A percentile compares a stretch with the other conserved stretches of the same genome.
phyloP scores from a whole-genome alignment of 1,140 invertebrate genomes.

The Helicoverpa armigera region DNA sequence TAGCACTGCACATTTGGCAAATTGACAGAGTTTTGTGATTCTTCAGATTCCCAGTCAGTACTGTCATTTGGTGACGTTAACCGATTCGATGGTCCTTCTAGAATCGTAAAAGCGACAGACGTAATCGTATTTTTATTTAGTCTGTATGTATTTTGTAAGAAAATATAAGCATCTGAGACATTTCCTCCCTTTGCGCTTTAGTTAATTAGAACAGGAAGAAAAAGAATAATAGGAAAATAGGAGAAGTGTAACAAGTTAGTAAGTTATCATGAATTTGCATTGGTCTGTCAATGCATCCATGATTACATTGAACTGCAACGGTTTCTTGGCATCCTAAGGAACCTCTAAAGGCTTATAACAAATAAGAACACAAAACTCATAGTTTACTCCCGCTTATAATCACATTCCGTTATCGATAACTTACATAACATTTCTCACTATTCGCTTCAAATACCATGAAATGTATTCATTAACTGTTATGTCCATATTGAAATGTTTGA shows the following conservation, averaged over 20 bases:
- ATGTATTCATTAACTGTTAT: constrained; percentile 11
- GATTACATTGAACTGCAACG: too few relatives aligned
- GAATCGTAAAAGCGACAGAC: constrained; percentile 2
- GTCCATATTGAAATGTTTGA: constrained; percentile 19
- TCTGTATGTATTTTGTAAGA: background rate
- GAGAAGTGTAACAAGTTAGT: background rate
- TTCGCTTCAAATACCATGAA: constrained; percentile 17
- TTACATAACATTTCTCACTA: constrained; percentile 28
- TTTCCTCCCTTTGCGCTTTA: background rate
- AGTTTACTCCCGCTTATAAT: background rate
- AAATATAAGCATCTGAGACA: background rate
- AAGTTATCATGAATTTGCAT: too few relatives aligned
- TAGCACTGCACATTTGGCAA: constrained; percentile 60
- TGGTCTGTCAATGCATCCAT: too few relatives aligned
- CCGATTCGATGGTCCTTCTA: constrained; percentile 9
- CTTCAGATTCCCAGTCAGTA: constrained; percentile 65
- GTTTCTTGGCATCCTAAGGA: too few relatives aligned
- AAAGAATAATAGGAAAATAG: too few relatives aligned
- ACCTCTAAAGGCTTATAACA: too few relatives aligned
- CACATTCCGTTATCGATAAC: background rate
- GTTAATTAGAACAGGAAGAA: background rate
- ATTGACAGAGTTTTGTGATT: constrained; percentile 64
- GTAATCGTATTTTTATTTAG: background rate
- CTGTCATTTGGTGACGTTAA: constrained; percentile 52
- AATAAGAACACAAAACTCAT: too few relatives aligned